These are phyloP conservation scores for Osmerus eperlanus DNA, from an alignment of 2,113 vertebrate species.

Conservation along the genomic window DNA sequence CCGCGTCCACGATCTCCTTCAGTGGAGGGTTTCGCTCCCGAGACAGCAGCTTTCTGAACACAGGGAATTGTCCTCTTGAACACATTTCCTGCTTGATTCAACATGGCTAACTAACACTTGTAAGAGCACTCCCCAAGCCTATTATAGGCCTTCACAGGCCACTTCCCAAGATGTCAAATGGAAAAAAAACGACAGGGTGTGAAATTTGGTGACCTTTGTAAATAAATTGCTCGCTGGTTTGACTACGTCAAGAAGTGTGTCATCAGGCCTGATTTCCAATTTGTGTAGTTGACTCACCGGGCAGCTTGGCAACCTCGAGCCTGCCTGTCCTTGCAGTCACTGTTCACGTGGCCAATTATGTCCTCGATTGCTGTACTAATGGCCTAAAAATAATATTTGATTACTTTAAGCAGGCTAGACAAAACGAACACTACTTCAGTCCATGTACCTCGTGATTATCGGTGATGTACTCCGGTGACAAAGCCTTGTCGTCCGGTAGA, in stretches of 20 bases:
- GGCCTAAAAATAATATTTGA: slow-evolving; percentile 53
- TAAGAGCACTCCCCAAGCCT: too few species aligned
- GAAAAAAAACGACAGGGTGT: background rate
- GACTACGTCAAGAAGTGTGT: too few species aligned
- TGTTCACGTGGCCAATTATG: slow-evolving; percentile 73
- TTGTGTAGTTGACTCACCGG: slow-evolving; percentile 70
- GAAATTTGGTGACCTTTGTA: background rate
- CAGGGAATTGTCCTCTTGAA: background rate
- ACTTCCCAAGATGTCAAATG: too few species aligned
- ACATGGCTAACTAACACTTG: background rate
- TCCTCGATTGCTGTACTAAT: slow-evolving; percentile 62
- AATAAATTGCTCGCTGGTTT: too few species aligned
- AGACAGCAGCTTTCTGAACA: slow-evolving; percentile 81
- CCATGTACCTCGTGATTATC: slow-evolving; percentile 48
- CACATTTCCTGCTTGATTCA: background rate
- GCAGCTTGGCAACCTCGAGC: slow-evolving; percentile 78
- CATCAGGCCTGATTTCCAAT: too few species aligned
- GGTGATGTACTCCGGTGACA: slow-evolving; percentile 45
- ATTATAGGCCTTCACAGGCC: too few species aligned
- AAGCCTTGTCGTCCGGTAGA: slow-evolving; percentile 48
- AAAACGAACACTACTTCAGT: background rate
- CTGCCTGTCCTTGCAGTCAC: slow-evolving; percentile 59
- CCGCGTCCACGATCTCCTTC: slow-evolving; percentile 74
- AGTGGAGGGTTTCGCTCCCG: slow-evolving; percentile 78
- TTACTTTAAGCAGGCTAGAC: background rate